These are phyloP conservation scores for Eurytemora carolleeae DNA, from an alignment of 1,140 invertebrate genomes.

Conservation along the genomic window DNA sequence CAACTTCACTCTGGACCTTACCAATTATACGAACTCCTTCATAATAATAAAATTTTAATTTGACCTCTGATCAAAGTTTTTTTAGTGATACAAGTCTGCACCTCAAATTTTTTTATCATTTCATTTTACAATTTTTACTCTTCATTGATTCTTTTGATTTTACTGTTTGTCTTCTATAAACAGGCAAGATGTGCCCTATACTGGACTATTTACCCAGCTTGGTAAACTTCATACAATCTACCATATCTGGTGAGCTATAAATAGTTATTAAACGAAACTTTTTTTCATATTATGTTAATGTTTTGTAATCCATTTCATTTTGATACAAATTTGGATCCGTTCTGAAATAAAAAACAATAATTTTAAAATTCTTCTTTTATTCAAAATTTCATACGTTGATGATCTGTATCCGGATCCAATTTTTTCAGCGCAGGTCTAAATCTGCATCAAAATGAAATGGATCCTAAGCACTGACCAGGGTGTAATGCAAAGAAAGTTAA, in stretches of 20 bases:
- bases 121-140: not conserved
- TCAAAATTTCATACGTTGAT: not conserved
- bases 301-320: not conserved
- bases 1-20: too few species aligned
- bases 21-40: too few species aligned
- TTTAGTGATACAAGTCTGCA: not conserved
- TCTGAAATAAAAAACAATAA: too few species aligned
- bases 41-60: not conserved
- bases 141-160: not conserved
- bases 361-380: not conserved
- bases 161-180: not conserved
- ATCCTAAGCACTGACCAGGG: too few species aligned
- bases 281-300: not conserved
- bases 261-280: too few species aligned
- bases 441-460: too few species aligned
- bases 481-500: too few species aligned
- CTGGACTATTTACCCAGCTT: conserved; percentile 13
- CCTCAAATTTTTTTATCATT: not conserved
- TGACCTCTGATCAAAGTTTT: too few species aligned
- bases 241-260: conserved; percentile 14
- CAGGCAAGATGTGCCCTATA: conserved; percentile 11
- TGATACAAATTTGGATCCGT: too few species aligned
- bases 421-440: not conserved
- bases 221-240: conserved; percentile 13
- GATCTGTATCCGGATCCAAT: not conserved